phyloP scores from a whole-genome alignment of 1,140 invertebrate genomes.

The Brachionus plicatilis region DNA sequence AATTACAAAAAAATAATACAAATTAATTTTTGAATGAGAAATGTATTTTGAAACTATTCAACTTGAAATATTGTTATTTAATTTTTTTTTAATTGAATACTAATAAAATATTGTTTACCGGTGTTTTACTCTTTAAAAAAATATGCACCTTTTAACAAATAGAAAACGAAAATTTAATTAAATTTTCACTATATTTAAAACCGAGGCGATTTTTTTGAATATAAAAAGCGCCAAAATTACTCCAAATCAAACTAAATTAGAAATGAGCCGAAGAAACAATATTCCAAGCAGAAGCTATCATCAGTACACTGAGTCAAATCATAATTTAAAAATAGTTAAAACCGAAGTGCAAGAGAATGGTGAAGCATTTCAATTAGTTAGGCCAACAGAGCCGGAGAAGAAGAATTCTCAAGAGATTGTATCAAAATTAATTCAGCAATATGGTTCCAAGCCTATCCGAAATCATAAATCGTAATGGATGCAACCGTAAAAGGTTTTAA shows the following conservation, averaged over 20 bases:
- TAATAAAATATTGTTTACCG: background rate
- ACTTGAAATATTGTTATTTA: background rate
- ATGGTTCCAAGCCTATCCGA: background rate
- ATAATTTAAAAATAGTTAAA: conserved; percentile 27
- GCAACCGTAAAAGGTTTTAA: background rate
- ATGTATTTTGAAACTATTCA: background rate
- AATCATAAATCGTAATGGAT: background rate
- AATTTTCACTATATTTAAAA: background rate
- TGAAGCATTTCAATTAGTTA: conserved; percentile 26
- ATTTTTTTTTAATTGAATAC: background rate
- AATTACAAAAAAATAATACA: background rate
- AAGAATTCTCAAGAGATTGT: background rate
- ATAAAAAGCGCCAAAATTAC: background rate
- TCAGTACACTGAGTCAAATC: background rate
- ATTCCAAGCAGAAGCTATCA: background rate
- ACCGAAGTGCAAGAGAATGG: conserved; percentile 10
- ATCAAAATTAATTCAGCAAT: conserved; percentile 21
- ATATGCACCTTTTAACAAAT: background rate
- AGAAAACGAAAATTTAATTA: background rate
- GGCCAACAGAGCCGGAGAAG: background rate
- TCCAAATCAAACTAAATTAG: background rate
- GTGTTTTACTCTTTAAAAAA: background rate
- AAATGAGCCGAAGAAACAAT: background rate
- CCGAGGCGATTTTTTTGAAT: background rate
- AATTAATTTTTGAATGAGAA: background rate